Evolutionary conservation across 2,888 invertebrate species (phyloP).

Genomic region (Zaprionus bogoriensis): DNA sequence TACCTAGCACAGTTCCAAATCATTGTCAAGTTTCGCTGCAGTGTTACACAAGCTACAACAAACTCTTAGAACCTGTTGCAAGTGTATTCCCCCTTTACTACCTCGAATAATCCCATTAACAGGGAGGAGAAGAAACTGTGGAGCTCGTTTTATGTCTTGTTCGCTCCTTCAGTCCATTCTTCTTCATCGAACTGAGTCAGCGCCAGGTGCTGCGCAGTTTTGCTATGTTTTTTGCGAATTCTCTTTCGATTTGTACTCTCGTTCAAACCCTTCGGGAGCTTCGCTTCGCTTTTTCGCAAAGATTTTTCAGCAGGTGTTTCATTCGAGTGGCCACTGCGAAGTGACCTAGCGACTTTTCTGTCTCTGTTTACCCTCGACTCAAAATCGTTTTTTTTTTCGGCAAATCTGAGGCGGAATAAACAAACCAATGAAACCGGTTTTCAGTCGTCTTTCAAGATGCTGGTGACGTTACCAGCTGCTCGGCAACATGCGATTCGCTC

Average conservation of each 20-base stretch:
- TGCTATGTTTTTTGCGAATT: neutral
- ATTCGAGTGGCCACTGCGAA: slow-evolving; percentile 24
- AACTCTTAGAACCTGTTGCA: neutral
- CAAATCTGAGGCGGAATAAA: slow-evolving; percentile 34
- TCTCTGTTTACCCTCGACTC: slow-evolving; percentile 30
- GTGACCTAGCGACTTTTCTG: slow-evolving; percentile 44
- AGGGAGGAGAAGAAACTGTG: neutral
- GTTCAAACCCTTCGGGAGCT: slow-evolving; percentile 3
- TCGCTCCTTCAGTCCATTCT: neutral
- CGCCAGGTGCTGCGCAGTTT: slow-evolving; percentile 15
- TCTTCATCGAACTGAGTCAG: too few relatives aligned
- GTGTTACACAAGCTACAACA: neutral
- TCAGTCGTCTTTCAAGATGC: slow-evolving; percentile 25
- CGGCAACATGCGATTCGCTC: slow-evolving; percentile 12
- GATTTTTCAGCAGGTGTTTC: slow-evolving; percentile 48
- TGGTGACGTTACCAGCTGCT: slow-evolving; percentile 50
- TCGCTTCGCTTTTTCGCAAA: slow-evolving; percentile 24
- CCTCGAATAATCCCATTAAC: neutral
- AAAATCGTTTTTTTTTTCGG: slow-evolving; percentile 17
- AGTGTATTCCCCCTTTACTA: neutral
- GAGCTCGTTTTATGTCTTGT: neutral
- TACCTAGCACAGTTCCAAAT: neutral
- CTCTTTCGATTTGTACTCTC: slow-evolving; percentile 4
- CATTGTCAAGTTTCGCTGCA: neutral
- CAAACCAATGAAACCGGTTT: slow-evolving; percentile 40